Evolutionary conservation across 2,888 invertebrate genomes (phyloP), one percentile per base, ranked within the genome.

Genomic region (Aphidius colemani): DNA sequence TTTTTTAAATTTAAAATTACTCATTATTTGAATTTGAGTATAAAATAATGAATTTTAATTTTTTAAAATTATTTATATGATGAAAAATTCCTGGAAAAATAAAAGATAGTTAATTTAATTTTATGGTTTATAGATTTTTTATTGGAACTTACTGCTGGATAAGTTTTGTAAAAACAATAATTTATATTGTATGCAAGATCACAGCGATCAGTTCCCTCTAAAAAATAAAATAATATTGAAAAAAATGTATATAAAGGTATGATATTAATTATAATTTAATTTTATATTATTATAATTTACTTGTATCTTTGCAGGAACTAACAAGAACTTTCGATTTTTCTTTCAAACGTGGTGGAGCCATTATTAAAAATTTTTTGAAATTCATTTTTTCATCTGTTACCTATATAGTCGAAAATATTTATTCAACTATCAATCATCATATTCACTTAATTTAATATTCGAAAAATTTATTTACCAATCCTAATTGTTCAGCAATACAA

Each of bases 201-300:
- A 59, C 81, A 82, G 9, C 70, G 62, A 57, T 81, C 74, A 41
- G 44, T 57, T 13, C 74, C 75, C 56, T 67, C 80, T 81, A 61
- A 46, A 65, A 56, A 53, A 59, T 59, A 18, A 43, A 58, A 41
- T n/a, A 53, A 6, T 6, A 51, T 7, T 49, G 0, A 7, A 49
- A n/a, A 49, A 13, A 49, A 49, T 7, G 4, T 7, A 49, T 49
- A 11, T 6, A n/a, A 3, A 49, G 4, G 3, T 5, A 30, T 7
- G 7, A 6, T 45, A 45, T 59, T 8, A 10, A 43, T 41, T 3
- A 7, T n/a, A 11, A 9, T 53, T 18, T 13, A 10, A 1, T 41
- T 50, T 58, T 10, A 53, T 53, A 18, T 10, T 60, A 45, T 13
- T 13, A 61, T 11, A 39, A 10, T 40, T 46, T 10, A 57, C 57